Evolutionary conservation across 1,140 invertebrate genomes (phyloP), one percentile per base, ranked within the genome.

Genomic region (Drosophila lini): DNA sequence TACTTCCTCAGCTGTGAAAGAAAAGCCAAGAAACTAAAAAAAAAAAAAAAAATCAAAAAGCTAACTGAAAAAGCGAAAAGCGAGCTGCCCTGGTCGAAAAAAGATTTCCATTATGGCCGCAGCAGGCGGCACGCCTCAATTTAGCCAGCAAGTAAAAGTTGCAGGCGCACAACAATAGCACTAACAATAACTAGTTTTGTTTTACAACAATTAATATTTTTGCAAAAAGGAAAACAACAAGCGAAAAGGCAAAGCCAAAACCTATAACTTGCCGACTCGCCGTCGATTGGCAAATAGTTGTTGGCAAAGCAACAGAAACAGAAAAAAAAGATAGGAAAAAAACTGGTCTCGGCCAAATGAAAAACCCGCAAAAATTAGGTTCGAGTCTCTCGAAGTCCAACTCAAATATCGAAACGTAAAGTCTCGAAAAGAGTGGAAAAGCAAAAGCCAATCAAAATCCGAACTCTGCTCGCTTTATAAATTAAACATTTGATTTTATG

Each of bases 191-290:
- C 82, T 81, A 81, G 81, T 84, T 84, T 84, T 75, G 52, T 83
- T 76, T 80, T 74, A 81, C 81, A 86, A 85, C 81, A 85, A 86
- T 85, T 85, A 86, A 85, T 85, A 85, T 85, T 81, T 78, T 69
- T 67, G 80, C 80, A 67, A 81, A 53, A 78, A 61, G 73, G 40
- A 81, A 78, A 81, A 62, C 60, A 68, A 68, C 31, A 10, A 68
- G 67, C 63, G 19, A 44, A 80, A 80, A 67, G 57, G 22, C 56
- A 45, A 60, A 81, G 65, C 59, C 41, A 81, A 79, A 58, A 78
- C 61, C 83, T 73, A 78, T 71, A 75, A 42, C 64, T 52, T 36
- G 60, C 32, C 60, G 59, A 48, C 32, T 57, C 10, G 48, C 48
- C 28, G 52, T 44, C 77, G 79, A 88, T 86, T 86, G 82, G 82